These are phyloP conservation scores for Drosophila nasuta DNA, from an alignment of 1,140 invertebrate species.

Conservation along the genomic window DNA sequence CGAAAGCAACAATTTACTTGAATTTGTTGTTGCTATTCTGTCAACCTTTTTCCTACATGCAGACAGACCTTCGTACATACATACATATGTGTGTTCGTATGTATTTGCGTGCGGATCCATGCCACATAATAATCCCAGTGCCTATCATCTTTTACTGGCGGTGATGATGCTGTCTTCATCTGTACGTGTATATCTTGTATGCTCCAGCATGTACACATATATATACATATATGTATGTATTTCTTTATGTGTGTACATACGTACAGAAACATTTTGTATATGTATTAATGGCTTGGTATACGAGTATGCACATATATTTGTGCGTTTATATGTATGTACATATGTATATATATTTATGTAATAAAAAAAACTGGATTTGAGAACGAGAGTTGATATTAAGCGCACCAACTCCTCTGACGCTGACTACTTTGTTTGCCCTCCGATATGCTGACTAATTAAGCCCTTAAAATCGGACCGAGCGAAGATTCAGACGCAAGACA, in stretches of 20 bases:
- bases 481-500: constrained; percentile 18
- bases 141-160: constrained; percentile 11
- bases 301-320: neutral
- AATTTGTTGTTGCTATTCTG: constrained; percentile 41
- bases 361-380: constrained; percentile 45
- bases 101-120: constrained; percentile 15
- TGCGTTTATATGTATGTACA: constrained; percentile 4
- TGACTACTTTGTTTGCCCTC: constrained; percentile 44
- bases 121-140: constrained; percentile 22
- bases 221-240: neutral
- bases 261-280: neutral
- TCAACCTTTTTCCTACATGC: constrained; percentile 35
- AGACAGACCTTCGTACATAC: neutral
- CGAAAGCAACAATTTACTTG: constrained; percentile 46
- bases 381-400: constrained; percentile 27
- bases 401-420: constrained; percentile 16
- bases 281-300: constrained; percentile 7
- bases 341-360: constrained; percentile 7
- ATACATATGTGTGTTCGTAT: constrained; percentile 28
- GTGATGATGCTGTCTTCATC: constrained; percentile 17
- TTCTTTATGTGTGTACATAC: constrained; percentile 1
- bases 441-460: constrained; percentile 74
- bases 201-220: neutral
- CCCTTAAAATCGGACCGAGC: constrained; percentile 63
- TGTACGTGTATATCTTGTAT: neutral